Evolutionary conservation across 2,797 vertebrate genomes (phyloP).

Genomic region (Pipistrellus pygmaeus): DNA sequence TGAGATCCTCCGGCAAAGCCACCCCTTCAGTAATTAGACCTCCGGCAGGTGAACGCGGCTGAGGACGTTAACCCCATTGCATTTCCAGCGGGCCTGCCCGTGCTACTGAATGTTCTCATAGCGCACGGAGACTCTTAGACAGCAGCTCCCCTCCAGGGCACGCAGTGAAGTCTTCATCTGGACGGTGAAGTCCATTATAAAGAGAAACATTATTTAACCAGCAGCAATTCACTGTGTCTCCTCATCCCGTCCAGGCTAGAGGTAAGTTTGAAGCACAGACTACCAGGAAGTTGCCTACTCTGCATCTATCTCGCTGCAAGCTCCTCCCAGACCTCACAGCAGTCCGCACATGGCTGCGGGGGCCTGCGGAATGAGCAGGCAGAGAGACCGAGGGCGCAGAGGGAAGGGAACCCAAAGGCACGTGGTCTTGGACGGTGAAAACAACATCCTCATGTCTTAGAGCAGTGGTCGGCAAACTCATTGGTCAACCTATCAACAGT

Average conservation of each 20-base stretch:
- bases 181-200: neutral
- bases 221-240: neutral
- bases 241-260: neutral
- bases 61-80: neutral
- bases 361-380: neutral
- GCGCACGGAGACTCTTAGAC: slow-evolving; percentile 4
- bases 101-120: neutral
- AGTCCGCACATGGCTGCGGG: accelerated
- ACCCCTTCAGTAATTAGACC: neutral
- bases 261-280: neutral
- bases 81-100: neutral
- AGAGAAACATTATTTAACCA: neutral
- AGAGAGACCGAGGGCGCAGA: too few relatives aligned
- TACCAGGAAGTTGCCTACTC: neutral
- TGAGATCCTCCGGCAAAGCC: slow-evolving; percentile 32
- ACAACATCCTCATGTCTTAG: neutral
- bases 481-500: too few relatives aligned
- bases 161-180: neutral
- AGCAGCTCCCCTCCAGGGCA: neutral
- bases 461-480: too few relatives aligned
- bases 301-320: accelerated
- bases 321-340: accelerated
- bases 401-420: too few relatives aligned
- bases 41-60: neutral
- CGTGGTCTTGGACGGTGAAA: accelerated